phyloP scores from a whole-genome alignment of 2,797 vertebrate species.

The Fratercula arctica region DNA sequence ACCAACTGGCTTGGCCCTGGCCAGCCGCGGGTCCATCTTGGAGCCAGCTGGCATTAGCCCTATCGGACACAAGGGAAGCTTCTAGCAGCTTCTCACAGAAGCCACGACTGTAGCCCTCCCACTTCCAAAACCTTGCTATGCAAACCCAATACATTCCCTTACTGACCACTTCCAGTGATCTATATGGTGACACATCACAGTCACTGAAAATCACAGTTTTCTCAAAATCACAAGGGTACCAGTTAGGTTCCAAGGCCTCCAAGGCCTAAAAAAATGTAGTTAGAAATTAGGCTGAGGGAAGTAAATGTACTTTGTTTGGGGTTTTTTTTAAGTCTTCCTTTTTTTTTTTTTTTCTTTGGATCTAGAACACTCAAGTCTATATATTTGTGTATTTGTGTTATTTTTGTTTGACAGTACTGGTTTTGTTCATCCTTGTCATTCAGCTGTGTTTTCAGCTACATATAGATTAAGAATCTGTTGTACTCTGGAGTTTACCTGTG shows the following conservation, averaged over 20 bases:
- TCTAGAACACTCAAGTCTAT: background rate
- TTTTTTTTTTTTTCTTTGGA: background rate
- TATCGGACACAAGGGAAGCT: background rate
- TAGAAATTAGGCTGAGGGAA: background rate
- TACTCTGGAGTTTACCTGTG: background rate
- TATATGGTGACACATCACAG: background rate
- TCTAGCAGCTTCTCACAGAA: background rate
- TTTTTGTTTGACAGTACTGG: background rate
- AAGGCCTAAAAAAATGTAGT: background rate
- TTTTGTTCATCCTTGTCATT: background rate
- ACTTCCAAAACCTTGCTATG: background rate
- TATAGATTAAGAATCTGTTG: background rate
- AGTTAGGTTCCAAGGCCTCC: background rate
- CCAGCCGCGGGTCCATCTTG: background rate
- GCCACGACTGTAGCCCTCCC: background rate
- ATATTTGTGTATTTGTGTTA: background rate
- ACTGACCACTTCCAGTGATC: background rate
- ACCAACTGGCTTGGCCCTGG: background rate
- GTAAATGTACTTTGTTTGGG: background rate
- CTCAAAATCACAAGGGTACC: background rate
- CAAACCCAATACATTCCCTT: background rate
- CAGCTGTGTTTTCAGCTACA: background rate
- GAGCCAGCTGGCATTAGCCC: background rate
- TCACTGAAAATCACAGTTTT: background rate
- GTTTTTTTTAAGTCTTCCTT: background rate